phyloP scores from a whole-genome alignment of 1,140 invertebrate species.

The Caenorhabditis inopinata region DNA sequence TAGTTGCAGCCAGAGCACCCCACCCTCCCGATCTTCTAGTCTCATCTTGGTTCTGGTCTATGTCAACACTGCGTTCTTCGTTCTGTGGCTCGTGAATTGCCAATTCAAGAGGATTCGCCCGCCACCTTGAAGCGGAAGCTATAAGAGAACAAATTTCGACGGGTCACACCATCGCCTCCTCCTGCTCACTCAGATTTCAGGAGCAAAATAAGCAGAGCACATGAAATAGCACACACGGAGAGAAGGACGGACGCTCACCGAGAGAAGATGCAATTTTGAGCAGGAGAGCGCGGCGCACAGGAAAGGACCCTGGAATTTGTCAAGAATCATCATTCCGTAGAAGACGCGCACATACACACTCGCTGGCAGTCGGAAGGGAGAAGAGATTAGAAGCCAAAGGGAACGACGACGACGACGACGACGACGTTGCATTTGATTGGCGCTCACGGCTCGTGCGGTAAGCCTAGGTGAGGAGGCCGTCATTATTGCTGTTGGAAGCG shows the following conservation, averaged over 20 bases:
- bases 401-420: too few relatives aligned
- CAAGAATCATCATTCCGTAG: not conserved
- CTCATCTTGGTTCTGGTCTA: too few relatives aligned
- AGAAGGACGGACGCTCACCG: too few relatives aligned
- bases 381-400: not conserved
- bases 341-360: too few relatives aligned
- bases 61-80: too few relatives aligned
- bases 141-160: slow-evolving; percentile 17
- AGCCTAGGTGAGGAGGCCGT: not conserved
- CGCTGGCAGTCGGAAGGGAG: too few relatives aligned
- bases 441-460: not conserved
- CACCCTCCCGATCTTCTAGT: too few relatives aligned
- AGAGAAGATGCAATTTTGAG: slow-evolving; percentile 10
- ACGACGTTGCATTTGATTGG: too few relatives aligned
- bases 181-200: not conserved
- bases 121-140: not conserved
- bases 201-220: not conserved
- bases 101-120: not conserved
- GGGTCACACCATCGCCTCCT: not conserved
- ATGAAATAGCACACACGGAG: too few relatives aligned
- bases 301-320: not conserved
- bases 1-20: too few relatives aligned
- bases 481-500: not conserved
- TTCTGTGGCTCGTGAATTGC: not conserved
- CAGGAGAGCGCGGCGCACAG: too few relatives aligned